phyloP scores from a whole-genome alignment of 2,113 vertebrate species.

The Rhinoderma darwinii region DNA sequence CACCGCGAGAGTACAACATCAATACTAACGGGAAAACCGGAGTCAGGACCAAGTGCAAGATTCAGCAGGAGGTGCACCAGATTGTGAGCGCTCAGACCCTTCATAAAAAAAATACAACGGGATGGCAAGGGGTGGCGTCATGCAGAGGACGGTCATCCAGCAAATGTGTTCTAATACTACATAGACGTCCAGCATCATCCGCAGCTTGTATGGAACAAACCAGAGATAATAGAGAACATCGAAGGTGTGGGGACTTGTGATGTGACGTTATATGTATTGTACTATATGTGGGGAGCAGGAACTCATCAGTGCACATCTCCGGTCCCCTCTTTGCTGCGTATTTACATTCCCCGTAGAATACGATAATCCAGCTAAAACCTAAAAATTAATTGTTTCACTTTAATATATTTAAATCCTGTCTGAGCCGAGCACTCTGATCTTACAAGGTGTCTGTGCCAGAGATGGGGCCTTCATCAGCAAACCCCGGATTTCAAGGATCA shows the following conservation, averaged over 20 bases:
- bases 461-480: not conserved
- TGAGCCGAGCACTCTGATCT: constrained; percentile 33
- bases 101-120: not conserved
- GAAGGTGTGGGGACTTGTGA: not conserved
- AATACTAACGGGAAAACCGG: not conserved
- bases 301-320: not conserved
- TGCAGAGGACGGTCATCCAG: not conserved
- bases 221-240: not conserved
- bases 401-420: constrained; percentile 43
- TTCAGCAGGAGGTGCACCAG: not conserved
- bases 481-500: not conserved
- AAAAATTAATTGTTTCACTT: constrained; percentile 41
- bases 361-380: not conserved
- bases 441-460: not conserved
- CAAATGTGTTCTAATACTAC: too few relatives aligned
- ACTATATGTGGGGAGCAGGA: not conserved
- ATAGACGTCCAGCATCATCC: too few relatives aligned
- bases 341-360: not conserved
- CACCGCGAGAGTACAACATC: not conserved
- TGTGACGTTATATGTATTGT: not conserved
- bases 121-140: not conserved
- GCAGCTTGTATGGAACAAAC: too few relatives aligned
- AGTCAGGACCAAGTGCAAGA: not conserved
- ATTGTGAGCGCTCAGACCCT: not conserved
- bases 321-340: not conserved